Evolutionary conservation across 2,888 invertebrate genomes (phyloP).

Genomic region (Thecophora atra): DNA sequence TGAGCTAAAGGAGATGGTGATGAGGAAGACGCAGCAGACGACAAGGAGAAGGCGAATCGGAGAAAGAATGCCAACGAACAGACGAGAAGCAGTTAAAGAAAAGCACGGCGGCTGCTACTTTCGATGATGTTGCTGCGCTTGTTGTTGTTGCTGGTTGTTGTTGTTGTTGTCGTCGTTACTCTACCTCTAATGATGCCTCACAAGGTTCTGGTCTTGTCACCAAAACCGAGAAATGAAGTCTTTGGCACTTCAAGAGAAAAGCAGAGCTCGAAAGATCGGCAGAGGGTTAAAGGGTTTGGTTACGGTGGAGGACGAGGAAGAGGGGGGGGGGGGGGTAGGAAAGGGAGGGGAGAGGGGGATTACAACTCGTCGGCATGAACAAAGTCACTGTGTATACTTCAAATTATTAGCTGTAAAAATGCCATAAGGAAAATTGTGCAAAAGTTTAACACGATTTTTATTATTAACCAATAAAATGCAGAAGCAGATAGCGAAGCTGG

Average conservation of each 20-base stretch:
- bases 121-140: neutral
- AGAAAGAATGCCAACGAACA: too few relatives aligned
- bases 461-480: neutral
- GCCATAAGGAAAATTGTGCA: neutral
- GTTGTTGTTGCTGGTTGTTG: neutral
- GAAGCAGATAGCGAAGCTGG: too few relatives aligned
- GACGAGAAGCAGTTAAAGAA: neutral
- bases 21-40: neutral
- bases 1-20: constrained; percentile 25
- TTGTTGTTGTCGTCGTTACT: constrained; percentile 1
- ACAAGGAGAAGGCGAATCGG: too few relatives aligned
- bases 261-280: too few relatives aligned
- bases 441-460: constrained; percentile 2
- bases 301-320: too few relatives aligned
- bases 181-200: constrained; percentile 42
- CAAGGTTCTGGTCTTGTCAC: constrained; percentile 55
- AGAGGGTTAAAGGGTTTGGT: too few relatives aligned
- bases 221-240: constrained; percentile 42
- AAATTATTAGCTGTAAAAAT: constrained; percentile 24
- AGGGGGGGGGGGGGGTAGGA: neutral
- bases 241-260: neutral
- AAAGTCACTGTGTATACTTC: neutral
- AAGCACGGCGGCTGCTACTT: neutral
- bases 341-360: neutral
- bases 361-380: neutral